A percentile compares a stretch with the other conserved stretches of the same genome.
These are phyloP conservation scores for Drosophila pseudoobscura DNA, from an alignment of 1,140 invertebrate genomes.

Conservation along the genomic window DNA sequence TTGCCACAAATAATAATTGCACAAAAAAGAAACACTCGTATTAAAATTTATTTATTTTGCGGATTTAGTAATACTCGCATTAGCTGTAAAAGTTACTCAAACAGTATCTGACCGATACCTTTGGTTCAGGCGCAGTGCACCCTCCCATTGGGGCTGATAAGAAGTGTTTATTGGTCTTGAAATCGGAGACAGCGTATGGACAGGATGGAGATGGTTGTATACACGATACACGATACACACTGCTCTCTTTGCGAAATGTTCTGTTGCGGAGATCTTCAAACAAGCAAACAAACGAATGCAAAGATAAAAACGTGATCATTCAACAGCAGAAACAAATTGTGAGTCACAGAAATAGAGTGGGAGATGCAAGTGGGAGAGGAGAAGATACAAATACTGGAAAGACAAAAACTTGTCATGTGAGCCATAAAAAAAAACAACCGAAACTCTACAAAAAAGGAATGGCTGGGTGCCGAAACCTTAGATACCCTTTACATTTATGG, in stretches of 20 bases:
- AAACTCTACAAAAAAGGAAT: slow-evolving; percentile 12
- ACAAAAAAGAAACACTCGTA: no score
- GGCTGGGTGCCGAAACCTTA: no score
- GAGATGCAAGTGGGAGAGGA: slow-evolving; percentile 28
- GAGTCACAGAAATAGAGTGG: slow-evolving; percentile 53
- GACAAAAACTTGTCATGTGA: slow-evolving; percentile 75
- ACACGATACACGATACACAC: slow-evolving; percentile 10
- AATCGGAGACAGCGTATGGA: slow-evolving; percentile 19
- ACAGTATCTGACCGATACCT: slow-evolving; percentile 32
- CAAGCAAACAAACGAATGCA: slow-evolving; percentile 50
- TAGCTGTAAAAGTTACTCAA: slow-evolving; percentile 9
- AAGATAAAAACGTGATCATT: slow-evolving; percentile 59
- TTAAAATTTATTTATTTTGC: no score
- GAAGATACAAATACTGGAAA: slow-evolving; percentile 43
- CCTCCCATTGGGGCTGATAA: slow-evolving; percentile 17
- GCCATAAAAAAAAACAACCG: slow-evolving; percentile 40
- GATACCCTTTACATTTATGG: not conserved
- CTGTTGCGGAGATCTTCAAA: slow-evolving; percentile 48
- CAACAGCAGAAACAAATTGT: slow-evolving; percentile 29
- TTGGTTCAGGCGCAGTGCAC: slow-evolving; percentile 3
- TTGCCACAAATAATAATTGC: no score
- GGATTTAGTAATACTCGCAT: no score
- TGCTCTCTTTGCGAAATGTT: slow-evolving; percentile 58
- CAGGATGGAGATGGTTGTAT: slow-evolving; percentile 1
- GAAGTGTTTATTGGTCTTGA: slow-evolving; percentile 31